Base-by-base conservation (phyloP, 2,113 vertebrate species). In the Plectropomus leopardus region DNA sequence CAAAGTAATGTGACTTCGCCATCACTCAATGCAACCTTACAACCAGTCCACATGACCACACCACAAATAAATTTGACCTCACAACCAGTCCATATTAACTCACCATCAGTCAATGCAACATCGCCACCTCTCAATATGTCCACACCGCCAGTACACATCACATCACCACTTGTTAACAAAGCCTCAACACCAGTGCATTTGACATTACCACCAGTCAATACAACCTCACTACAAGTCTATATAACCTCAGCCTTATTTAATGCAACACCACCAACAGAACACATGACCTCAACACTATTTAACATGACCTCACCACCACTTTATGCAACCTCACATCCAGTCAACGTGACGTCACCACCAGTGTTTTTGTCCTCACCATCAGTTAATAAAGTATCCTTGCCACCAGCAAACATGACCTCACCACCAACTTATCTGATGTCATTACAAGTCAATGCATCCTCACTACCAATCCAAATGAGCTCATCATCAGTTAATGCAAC, bases 331-430 rank as follows among this genome's bases (percentile, higher is more conserved):
- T 60, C 26, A 63, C 16, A 24, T 34, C 10, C 21, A 36, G 7
- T 28, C 8, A 54, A 8, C 10, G 0, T 15, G 3, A 53, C 59
- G 4, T 44, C 32, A 32, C 4, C 21, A 15, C 5, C 40, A 17
- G 6, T 72, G 0, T 34, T 21, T 15, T 1, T 0, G 2, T 63
- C 47, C 1, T 47, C 54, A 73, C 53, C 26, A 59, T 17, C 11
- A 24, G 11, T 48, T 0, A 48, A 13, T 1, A 1, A n/a, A n/a
- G n/a, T n/a, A n/a, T n/a, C n/a, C n/a, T n/a, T 3, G 7, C 7
- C 9, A 42, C 23, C 44, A 19, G 14, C n/a, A 9, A n/a, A 28
- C 7, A 0, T 0, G 4, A 60, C 54, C 2, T 14, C 55, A 50
- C 2, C 32, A 55, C 11, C 5, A 21, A 0, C 42, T 0, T 59